Conservation (phyloP, 2,888 invertebrate species). For the Caenorhabditis macrosperma region DNA sequence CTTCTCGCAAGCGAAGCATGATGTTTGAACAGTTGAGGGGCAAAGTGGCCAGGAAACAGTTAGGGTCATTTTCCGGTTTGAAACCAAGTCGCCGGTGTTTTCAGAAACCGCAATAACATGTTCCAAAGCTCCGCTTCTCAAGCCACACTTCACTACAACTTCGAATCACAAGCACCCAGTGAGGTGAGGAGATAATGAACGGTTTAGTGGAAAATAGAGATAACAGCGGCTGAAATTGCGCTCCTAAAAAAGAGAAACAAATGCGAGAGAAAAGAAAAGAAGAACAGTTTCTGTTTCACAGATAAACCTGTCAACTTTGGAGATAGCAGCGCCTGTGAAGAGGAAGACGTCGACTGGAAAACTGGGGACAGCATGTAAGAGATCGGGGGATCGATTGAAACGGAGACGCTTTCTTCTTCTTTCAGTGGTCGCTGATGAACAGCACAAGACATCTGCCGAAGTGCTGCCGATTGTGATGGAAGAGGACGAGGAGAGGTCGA, state of each 20-base stretch:
- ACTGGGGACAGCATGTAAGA: constrained; percentile 33
- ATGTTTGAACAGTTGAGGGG: constrained; percentile 53
- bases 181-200: constrained; percentile 22
- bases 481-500: constrained; percentile 54
- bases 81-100: no score
- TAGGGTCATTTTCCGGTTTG: not conserved
- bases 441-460: constrained; percentile 49
- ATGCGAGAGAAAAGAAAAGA: not conserved
- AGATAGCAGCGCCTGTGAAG: constrained; percentile 42
- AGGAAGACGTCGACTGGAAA: constrained; percentile 44
- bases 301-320: constrained; percentile 54
- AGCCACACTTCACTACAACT: constrained; percentile 52
- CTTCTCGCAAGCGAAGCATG: constrained; percentile 52
- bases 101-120: constrained; percentile 49
- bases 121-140: constrained; percentile 52
- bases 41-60: constrained; percentile 43
- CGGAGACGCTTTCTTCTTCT: not conserved
- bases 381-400: not conserved
- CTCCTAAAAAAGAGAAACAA: no score
- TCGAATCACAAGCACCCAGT: constrained; percentile 53
- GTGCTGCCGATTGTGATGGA: constrained; percentile 57
- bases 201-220: no score
- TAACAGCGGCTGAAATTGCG: no score
- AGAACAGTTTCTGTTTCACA: not conserved
- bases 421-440: constrained; percentile 50